phyloP scores from a whole-genome alignment of 2,113 vertebrate genomes.

The Bungarus multicinctus region DNA sequence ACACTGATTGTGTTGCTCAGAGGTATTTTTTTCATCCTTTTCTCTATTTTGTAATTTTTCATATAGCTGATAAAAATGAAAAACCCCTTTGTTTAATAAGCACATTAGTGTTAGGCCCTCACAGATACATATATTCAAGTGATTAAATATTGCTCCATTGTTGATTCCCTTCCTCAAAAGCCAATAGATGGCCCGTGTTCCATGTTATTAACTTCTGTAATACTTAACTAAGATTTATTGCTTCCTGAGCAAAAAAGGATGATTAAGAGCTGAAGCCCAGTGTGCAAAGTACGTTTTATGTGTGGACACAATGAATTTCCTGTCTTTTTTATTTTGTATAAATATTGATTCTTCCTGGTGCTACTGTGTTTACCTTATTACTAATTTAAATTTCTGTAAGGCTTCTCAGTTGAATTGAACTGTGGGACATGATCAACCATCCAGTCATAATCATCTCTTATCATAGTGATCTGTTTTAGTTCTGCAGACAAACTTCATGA shows the following conservation, averaged over 20 bases:
- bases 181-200: not conserved
- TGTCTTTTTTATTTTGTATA: not conserved
- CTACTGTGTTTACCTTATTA: not conserved
- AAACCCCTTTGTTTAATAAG: slow-evolving; percentile 30
- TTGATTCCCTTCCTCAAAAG: slow-evolving; percentile 19
- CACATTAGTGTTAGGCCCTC: slow-evolving; percentile 31
- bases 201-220: not conserved
- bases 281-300: slow-evolving; percentile 26
- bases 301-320: not conserved
- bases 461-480: not conserved
- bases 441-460: not conserved
- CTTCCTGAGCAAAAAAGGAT: slow-evolving; percentile 26
- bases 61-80: slow-evolving; percentile 40
- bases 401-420: slow-evolving; percentile 14
- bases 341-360: not conserved
- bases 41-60: slow-evolving; percentile 38
- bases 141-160: slow-evolving; percentile 20
- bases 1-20: slow-evolving; percentile 28
- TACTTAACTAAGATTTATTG: slow-evolving; percentile 17
- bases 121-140: slow-evolving; percentile 41
- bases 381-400: slow-evolving; percentile 5
- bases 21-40: not conserved
- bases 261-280: not conserved
- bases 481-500: not conserved
- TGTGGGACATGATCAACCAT: not conserved